Evolutionary conservation across 2,113 vertebrate genomes (phyloP).

Genomic region (Ictidomys tridecemlineatus): DNA sequence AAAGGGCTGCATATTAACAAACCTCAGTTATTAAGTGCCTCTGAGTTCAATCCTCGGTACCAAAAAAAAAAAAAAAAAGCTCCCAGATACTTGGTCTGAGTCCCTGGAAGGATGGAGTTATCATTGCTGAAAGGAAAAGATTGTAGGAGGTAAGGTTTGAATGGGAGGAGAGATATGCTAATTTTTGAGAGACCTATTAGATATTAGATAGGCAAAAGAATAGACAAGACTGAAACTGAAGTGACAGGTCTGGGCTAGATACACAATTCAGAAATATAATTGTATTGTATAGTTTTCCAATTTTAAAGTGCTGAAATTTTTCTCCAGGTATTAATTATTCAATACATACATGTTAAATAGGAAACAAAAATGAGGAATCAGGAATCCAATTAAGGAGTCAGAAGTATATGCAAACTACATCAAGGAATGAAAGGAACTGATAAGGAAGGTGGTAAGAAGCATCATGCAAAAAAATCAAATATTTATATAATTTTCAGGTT

Average conservation of each 20-base stretch:
- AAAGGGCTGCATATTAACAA: no score
- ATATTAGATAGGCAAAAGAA: conserved; percentile 1
- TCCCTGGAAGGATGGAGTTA: neutral
- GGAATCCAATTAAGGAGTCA: conserved; percentile 36
- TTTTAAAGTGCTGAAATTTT: conserved; percentile 32
- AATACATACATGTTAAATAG: neutral
- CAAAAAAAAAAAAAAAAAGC: no score
- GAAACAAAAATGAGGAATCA: conserved; percentile 31
- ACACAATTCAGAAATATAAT: neutral
- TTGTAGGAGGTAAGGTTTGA: neutral
- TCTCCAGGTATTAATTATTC: neutral
- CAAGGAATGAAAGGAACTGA: conserved; percentile 41
- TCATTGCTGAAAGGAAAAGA: neutral
- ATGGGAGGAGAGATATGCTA: neutral
- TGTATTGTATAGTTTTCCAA: neutral
- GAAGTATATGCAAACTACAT: neutral
- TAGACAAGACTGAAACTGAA: neutral
- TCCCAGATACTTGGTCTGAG: neutral
- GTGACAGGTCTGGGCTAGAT: neutral
- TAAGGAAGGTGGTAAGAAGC: neutral
- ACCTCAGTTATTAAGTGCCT: no score
- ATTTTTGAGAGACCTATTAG: conserved; percentile 9
- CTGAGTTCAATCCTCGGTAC: no score
- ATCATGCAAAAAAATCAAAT: neutral
- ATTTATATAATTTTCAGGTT: neutral